These are phyloP conservation scores for rabbit (Oryctolagus cuniculus) DNA, from an alignment of 2,113 vertebrate species.

Conservation along the genomic window DNA sequence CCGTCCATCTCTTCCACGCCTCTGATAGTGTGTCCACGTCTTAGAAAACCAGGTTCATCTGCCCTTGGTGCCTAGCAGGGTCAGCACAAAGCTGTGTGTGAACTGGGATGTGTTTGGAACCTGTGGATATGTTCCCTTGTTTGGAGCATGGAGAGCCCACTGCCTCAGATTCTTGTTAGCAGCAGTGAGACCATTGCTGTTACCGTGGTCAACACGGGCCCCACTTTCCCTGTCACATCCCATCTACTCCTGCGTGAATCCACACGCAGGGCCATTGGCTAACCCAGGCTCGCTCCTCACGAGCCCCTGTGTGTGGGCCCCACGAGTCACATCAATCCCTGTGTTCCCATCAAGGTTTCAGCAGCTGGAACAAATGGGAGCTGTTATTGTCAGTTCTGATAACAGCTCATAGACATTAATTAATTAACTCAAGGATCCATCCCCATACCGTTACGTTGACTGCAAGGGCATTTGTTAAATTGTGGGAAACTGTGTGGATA, in stretches of 20 bases:
- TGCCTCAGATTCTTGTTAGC: constrained; percentile 46
- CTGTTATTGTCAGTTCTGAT: constrained; percentile 70
- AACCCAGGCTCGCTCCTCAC: constrained; percentile 73
- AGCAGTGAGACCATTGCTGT: constrained; percentile 39
- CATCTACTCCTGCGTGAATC: constrained; percentile 37
- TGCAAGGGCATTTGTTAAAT: constrained; percentile 55
- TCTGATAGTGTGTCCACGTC: background rate
- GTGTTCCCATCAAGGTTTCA: constrained; percentile 75
- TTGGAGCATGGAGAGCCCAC: background rate
- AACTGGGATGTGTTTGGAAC: background rate
- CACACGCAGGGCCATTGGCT: constrained; percentile 27
- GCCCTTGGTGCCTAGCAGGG: background rate
- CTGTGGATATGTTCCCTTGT: background rate
- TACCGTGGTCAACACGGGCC: constrained; percentile 20
- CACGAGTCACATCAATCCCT: constrained; percentile 76
- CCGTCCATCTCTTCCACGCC: background rate
- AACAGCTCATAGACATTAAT: constrained; percentile 67
- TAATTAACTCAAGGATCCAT: constrained; percentile 72
- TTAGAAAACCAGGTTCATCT: background rate
- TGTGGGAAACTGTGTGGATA: background rate
- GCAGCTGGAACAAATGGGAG: constrained; percentile 59
- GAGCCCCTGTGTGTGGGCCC: constrained; percentile 58
- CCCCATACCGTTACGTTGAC: constrained; percentile 44
- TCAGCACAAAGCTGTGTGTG: background rate
- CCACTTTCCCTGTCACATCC: constrained; percentile 31